Percentiles rank a stretch among this genome's conserved stretches.
Evolutionary conservation across 2,888 invertebrate genomes (phyloP).

Genomic region (Rotaria sp.): DNA sequence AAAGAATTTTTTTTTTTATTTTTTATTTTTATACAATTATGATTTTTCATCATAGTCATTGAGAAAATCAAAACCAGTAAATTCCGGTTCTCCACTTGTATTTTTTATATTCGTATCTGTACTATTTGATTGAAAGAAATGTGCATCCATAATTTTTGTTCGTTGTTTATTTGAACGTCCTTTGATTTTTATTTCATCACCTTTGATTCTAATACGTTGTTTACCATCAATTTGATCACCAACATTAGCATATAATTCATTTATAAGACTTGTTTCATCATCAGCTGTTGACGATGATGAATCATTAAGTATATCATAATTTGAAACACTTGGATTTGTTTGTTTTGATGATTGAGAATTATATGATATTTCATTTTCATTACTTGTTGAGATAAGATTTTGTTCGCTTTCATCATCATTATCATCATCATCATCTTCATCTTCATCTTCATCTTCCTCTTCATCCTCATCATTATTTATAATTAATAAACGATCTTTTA

Average conservation of each 20-base stretch:
- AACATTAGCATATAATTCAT: neutral
- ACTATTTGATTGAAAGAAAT: neutral
- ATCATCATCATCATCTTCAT: neutral
- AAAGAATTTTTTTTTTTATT: neutral
- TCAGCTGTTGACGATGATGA: neutral
- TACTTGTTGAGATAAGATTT: neutral
- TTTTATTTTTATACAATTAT: neutral
- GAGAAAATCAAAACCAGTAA: neutral
- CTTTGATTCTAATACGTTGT: slow-evolving; percentile 7
- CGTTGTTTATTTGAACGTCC: neutral
- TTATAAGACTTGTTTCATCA: neutral
- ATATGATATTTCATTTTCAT: neutral
- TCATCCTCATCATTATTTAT: neutral
- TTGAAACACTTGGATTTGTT: neutral
- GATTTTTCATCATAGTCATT: neutral
- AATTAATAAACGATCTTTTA: neutral
- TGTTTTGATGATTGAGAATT: neutral
- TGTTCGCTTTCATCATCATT: neutral
- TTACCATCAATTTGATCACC: neutral
- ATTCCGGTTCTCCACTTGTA: neutral
- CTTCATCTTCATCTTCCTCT: neutral
- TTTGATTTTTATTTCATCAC: neutral
- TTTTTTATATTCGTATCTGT: neutral
- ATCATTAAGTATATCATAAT: neutral
- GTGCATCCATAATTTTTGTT: neutral